phyloP scores from a whole-genome alignment of 2,113 vertebrate species.

The Gobius niger region DNA sequence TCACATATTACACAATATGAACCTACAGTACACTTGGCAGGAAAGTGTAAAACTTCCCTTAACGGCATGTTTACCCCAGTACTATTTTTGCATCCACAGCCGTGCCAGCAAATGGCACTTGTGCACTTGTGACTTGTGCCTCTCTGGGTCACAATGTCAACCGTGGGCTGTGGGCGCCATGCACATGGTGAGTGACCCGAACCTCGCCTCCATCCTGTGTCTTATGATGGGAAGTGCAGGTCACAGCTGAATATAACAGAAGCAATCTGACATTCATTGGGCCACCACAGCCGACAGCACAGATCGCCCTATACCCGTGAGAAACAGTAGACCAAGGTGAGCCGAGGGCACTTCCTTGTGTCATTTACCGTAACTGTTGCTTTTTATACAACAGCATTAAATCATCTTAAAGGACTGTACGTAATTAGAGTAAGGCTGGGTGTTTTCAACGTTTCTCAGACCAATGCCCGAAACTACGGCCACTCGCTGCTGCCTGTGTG shows the following conservation, averaged over 20 bases:
- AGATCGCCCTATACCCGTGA: conserved; percentile 2
- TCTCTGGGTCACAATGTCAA: background rate
- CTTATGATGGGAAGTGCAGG: conserved; percentile 45
- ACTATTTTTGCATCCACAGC: background rate
- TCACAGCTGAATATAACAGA: conserved; percentile 12
- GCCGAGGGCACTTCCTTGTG: background rate
- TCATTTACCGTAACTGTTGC: background rate
- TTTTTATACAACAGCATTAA: background rate
- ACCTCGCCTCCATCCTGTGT: conserved; percentile 49
- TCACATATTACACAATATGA: background rate
- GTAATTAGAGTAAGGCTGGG: no score
- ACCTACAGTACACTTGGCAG: background rate
- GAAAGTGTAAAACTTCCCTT: background rate
- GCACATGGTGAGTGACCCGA: conserved; percentile 21
- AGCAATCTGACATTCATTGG: background rate
- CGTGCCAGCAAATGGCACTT: conserved; percentile 31
- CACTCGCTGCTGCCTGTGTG: no score
- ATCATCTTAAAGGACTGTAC: background rate
- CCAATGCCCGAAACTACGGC: no score
- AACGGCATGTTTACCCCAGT: background rate
- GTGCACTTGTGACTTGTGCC: conserved; percentile 8
- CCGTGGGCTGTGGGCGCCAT: conserved; percentile 11
- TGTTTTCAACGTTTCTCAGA: no score
- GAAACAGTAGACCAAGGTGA: background rate
- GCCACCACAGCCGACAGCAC: background rate